Percentiles rank a stretch among this genome's conserved stretches.
phyloP scores from a whole-genome alignment of 2,113 vertebrate genomes.

The Rynchops niger region DNA sequence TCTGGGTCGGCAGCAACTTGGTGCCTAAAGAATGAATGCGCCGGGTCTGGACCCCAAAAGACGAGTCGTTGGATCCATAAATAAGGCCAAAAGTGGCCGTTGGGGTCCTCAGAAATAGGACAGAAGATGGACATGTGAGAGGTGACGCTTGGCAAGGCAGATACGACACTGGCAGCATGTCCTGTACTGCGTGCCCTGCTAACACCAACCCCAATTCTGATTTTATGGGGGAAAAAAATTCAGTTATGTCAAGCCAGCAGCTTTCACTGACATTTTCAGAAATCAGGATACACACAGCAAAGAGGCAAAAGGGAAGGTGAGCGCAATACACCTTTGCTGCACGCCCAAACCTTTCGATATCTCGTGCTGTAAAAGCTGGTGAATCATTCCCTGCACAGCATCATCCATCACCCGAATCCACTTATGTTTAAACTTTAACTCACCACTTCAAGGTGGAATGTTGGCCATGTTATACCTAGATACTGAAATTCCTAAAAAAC shows the following conservation, averaged over 20 bases:
- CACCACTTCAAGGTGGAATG: neutral
- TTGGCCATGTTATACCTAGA: neutral
- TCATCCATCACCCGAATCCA: neutral
- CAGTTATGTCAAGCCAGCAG: neutral
- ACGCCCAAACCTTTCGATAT: neutral
- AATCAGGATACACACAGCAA: neutral
- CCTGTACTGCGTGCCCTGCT: neutral
- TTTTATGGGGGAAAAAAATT: neutral
- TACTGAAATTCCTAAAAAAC: neutral
- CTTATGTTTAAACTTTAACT: neutral
- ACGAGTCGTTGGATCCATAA: neutral
- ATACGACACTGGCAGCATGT: rapidly evolving
- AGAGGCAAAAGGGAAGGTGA: neutral
- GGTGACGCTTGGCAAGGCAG: neutral
- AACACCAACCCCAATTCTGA: rapidly evolving
- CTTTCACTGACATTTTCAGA: neutral
- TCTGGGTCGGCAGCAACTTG: neutral
- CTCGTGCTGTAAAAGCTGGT: neutral
- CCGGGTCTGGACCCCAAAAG: neutral
- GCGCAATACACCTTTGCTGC: rapidly evolving
- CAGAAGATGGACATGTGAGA: neutral
- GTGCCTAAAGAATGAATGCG: neutral
- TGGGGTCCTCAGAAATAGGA: neutral
- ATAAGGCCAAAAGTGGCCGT: neutral
- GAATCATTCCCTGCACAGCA: neutral